Base-by-base conservation (phyloP, 1,140 invertebrate species). In the Probaryconus sp. region DNA sequence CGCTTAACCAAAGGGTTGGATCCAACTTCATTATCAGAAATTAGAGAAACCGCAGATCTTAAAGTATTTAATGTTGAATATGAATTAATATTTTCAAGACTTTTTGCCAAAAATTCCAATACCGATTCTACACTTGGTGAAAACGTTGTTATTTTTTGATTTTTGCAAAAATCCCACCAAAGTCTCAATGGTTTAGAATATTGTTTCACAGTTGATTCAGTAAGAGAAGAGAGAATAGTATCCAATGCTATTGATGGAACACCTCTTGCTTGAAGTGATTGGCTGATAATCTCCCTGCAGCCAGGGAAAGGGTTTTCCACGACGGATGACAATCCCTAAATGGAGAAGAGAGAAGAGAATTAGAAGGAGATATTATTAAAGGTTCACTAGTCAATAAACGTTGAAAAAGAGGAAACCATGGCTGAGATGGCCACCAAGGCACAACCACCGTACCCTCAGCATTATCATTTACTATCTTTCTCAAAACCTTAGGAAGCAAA, bases 381-480 rank as follows among this genome's bases (percentile, higher is more conserved):
- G n/a, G n/a, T n/a, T n/a, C n/a, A n/a, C n/a, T n/a, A n/a, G n/a
- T n/a, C n/a, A n/a, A n/a, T n/a, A n/a, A n/a, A n/a, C n/a, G n/a
- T n/a, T n/a, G n/a, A n/a, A n/a, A n/a, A n/a, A n/a, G n/a, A n/a
- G n/a, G n/a, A n/a, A n/a, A n/a, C n/a, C n/a, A n/a, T n/a, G n/a
- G n/a, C n/a, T n/a, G n/a, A n/a, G n/a, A n/a, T n/a, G n/a, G 50
- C 79, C 81, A 81, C n/a, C 61, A 9, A 1, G 78, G 81, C 5
- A 81, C 70, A 2, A 81, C 51, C 7, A 81, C n/a, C 5, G 81
- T 61, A 4, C 74, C 77, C 26, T 43, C 30, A 20, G 76, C 75
- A 35, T 58, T 50, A 26, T 82, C 79, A 24, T 28, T 5, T n/a
- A 67, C 61, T n/a, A 79, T 76, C 53, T 77, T 80, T 80, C 78